These are phyloP conservation scores for Calliphora vicina DNA, from an alignment of 1,140 invertebrate species.

Conservation along the genomic window DNA sequence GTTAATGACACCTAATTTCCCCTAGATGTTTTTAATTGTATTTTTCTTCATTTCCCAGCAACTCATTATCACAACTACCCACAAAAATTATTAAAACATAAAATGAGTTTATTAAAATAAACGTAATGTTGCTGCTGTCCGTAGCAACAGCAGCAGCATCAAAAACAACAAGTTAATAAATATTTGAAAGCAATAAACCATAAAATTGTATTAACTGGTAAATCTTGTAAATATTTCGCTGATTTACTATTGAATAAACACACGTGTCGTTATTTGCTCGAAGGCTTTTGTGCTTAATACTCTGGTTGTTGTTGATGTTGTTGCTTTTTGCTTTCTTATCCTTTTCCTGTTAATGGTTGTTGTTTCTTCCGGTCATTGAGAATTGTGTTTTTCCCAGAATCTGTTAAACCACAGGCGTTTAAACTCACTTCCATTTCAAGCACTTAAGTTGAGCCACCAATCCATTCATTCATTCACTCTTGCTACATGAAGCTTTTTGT, in stretches of 20 bases:
- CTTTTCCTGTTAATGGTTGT: slow-evolving; percentile 37
- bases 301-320: too few relatives aligned
- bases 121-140: too few relatives aligned
- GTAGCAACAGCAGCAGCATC: neutral
- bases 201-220: slow-evolving; percentile 26
- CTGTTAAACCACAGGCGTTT: slow-evolving; percentile 37
- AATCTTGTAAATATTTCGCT: slow-evolving; percentile 24
- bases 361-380: slow-evolving; percentile 61
- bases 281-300: slow-evolving; percentile 26
- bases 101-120: too few relatives aligned
- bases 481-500: too few relatives aligned
- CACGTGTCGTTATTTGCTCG: slow-evolving; percentile 31
- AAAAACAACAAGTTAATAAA: neutral
- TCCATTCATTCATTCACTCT: neutral
- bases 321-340: neutral
- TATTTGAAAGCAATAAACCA: slow-evolving; percentile 22
- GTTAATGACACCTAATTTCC: too few relatives aligned
- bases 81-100: too few relatives aligned
- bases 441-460: neutral
- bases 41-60: too few relatives aligned
- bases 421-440: neutral
- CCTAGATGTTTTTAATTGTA: too few relatives aligned
- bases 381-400: slow-evolving; percentile 44
- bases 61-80: too few relatives aligned
- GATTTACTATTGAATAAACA: slow-evolving; percentile 1